These are phyloP conservation scores for Hyaena hyaena DNA, from an alignment of 2,113 vertebrate species.

Conservation along the genomic window DNA sequence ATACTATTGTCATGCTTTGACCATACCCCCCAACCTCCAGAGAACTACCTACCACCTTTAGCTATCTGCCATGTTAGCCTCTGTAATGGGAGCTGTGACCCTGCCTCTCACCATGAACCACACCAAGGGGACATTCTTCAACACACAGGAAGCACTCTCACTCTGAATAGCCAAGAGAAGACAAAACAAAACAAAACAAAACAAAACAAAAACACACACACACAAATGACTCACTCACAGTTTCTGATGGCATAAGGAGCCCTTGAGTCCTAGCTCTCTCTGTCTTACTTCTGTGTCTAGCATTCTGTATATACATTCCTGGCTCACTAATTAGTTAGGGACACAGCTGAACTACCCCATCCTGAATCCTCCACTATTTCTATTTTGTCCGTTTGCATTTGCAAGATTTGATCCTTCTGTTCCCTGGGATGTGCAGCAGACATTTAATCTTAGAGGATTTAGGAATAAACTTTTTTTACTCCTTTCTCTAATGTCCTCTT, in stretches of 20 bases:
- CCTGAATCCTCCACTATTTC: background rate
- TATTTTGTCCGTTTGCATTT: background rate
- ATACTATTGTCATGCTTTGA: background rate
- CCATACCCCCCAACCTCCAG: background rate
- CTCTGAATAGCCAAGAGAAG: background rate
- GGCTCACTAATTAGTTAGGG: background rate
- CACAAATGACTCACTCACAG: background rate
- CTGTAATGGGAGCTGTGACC: background rate
- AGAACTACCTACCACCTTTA: background rate
- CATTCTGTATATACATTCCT: background rate
- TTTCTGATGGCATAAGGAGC: background rate
- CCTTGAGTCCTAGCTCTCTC: background rate
- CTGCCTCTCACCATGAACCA: background rate
- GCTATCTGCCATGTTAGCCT: background rate
- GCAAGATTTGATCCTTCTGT: background rate
- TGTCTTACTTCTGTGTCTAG: background rate
- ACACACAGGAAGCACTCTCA: background rate
- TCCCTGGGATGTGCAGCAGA: background rate
- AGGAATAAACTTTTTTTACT: background rate
- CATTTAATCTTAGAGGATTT: background rate
- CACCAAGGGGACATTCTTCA: no score
- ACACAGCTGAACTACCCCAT: background rate
- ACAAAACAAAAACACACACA: background rate
- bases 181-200: background rate
- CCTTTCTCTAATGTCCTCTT: background rate